A percentile compares a stretch with the other conserved stretches of the same genome.
phyloP scores from a whole-genome alignment of 2,113 vertebrate species.

The Sciurus niger region DNA sequence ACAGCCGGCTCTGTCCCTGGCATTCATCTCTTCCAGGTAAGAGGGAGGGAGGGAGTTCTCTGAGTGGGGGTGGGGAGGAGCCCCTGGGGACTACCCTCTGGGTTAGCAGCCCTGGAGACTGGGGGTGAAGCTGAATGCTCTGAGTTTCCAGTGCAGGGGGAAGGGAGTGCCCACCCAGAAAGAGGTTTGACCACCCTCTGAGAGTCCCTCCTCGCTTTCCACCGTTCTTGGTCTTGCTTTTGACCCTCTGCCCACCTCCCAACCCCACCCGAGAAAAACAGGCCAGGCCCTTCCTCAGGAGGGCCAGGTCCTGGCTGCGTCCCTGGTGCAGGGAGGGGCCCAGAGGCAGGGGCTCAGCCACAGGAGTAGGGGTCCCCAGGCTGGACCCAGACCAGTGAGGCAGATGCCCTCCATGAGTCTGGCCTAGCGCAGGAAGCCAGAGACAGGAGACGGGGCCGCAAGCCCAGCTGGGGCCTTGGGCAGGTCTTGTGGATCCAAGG shows the following conservation, averaged over 20 bases:
- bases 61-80: neutral
- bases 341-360: too few relatives aligned
- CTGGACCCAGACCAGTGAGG: neutral
- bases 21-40: neutral
- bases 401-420: neutral
- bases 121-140: neutral
- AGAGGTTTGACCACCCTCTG: too few relatives aligned
- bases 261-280: neutral
- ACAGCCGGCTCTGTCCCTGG: neutral
- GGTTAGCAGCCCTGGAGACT: neutral
- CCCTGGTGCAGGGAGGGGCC: too few relatives aligned
- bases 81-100: neutral
- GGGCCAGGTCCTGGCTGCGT: neutral
- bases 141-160: neutral
- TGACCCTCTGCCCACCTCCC: neutral
- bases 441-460: neutral
- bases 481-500: neutral
- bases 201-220: too few relatives aligned
- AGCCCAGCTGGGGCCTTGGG: neutral
- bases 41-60: neutral
- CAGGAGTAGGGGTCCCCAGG: neutral
- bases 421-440: too few relatives aligned
- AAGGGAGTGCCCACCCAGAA: too few relatives aligned
- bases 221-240: neutral
- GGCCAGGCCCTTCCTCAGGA: neutral